Percentiles rank a stretch among this genome's conserved stretches.
phyloP scores from a whole-genome alignment of 2,113 vertebrate species.

The Ovis canadensis region DNA sequence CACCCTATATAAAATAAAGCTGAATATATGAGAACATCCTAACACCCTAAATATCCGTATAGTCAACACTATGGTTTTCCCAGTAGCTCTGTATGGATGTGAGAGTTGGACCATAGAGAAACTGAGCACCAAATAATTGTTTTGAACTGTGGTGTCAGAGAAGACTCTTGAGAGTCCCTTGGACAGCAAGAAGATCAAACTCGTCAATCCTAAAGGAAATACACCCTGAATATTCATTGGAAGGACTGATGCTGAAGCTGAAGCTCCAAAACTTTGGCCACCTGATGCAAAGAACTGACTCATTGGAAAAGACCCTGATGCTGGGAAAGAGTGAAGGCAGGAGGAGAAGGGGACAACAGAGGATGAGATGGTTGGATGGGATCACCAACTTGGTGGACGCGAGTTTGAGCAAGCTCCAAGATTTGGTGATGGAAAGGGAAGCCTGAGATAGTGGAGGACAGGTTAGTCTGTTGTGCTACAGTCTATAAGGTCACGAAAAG shows the following conservation, averaged over 20 bases:
- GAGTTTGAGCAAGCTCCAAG: background rate
- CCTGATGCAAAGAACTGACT: background rate
- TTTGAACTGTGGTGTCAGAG: background rate
- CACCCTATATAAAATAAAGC: background rate
- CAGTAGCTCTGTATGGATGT: background rate
- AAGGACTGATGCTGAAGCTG: background rate
- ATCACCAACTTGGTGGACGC: accelerated
- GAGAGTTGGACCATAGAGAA: background rate
- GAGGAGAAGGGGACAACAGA: background rate
- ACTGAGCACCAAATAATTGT: background rate
- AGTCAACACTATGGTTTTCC: background rate
- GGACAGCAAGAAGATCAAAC: background rate
- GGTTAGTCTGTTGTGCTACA: background rate
- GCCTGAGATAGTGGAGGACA: background rate
- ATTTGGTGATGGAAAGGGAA: background rate
- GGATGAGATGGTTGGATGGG: background rate
- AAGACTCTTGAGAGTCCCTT: background rate
- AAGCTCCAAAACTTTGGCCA: background rate
- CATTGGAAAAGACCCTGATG: background rate
- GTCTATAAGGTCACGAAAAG: background rate
- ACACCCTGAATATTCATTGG: background rate
- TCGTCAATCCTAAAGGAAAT: background rate
- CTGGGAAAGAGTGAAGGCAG: background rate
- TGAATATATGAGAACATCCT: background rate
- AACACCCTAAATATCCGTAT: accelerated